Base-by-base conservation (phyloP, 2,113 vertebrate genomes). In the Crocuta crocuta region DNA sequence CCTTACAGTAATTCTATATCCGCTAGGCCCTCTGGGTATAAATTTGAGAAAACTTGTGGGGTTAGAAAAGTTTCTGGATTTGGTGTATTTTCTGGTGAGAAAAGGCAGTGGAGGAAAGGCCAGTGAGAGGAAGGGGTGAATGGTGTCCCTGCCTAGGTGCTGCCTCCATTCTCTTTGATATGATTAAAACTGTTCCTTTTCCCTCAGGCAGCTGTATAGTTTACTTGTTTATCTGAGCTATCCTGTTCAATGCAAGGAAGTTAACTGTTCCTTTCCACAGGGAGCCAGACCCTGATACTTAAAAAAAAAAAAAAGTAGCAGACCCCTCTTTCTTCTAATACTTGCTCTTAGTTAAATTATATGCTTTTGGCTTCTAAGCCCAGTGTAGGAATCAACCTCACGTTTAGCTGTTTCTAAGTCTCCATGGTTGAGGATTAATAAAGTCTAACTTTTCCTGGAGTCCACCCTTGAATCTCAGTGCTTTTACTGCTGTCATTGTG, bases 1-100 rank as follows among this genome's bases (percentile, higher is more conserved):
- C 61, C 45, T 73, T 45, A 7, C 8, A 66, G 35, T 91, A 74
- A 68, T 10, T 92, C 24, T 86, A 1, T 95, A 24, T 90, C 23
- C 21, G 91, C 5, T 28, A 76, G 48, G 35, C 87, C 23, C 24
- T 91, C 4, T 28, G 71, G 43, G 33, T 78, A 24, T 26, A 43
- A 48, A 53, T 83, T 28, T 84, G 63, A 84, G 61, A 89, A 78
- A 85, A 68, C 12, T 79, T 74, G 48, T 73, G 58, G 70, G 33
- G 55, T 50, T 84, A 66, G 70, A 90, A 53, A 80, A 89, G 17
- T 93, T 95, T 95, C 81, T 94, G 43, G 48, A 86, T 88, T 87
- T 95, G 50, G 15, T 92, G 4, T 94, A 31, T 83, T 92, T 92
- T 39, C 0, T 7, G 55, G 48, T 85, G n/a, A 94, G 90, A 86